phyloP scores from a whole-genome alignment of 2,797 vertebrate species.

The Eptatretus atami region DNA sequence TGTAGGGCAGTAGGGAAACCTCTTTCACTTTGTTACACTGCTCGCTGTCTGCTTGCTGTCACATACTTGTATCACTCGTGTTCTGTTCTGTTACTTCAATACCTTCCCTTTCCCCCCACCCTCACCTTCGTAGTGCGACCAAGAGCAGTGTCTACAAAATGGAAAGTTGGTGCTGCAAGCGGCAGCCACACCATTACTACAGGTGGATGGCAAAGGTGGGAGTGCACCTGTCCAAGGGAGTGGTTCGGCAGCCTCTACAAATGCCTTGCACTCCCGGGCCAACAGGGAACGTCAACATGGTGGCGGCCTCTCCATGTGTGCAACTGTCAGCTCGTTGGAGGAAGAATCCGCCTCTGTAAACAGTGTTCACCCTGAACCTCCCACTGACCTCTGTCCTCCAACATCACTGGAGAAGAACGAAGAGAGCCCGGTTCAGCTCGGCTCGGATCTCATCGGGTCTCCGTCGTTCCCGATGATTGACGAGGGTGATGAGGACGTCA shows the following conservation, averaged over 20 bases:
- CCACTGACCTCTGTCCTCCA: conserved; percentile 45
- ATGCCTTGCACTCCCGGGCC: too few relatives aligned
- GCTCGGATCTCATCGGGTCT: conserved; percentile 13
- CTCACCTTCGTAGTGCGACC: conserved; percentile 44
- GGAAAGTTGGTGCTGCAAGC: conserved; percentile 99
- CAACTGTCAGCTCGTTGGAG: conserved; percentile 1
- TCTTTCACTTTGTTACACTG: neutral
- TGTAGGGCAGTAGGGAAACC: neutral
- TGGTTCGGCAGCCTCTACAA: neutral
- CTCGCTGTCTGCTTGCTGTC: conserved; percentile 9
- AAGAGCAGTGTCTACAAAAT: conserved; percentile 88
- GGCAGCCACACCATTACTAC: conserved; percentile 54
- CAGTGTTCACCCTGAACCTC: conserved; percentile 26
- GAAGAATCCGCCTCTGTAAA: conserved; percentile 9
- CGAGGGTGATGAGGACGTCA: conserved; percentile 23
- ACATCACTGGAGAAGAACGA: conserved; percentile 19
- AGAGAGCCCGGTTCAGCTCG: neutral
- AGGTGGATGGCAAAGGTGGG: conserved; percentile 38
- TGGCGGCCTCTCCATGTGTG: neutral
- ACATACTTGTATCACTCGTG: conserved; percentile 10
- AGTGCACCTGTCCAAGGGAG: conserved; percentile 22
- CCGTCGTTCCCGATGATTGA: conserved; percentile 28
- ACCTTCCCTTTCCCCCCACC: conserved; percentile 9
- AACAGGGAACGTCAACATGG: neutral
- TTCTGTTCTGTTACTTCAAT: conserved; percentile 12